Conservation (phyloP, 2,797 vertebrate genomes). For the Hemitrygon akajei region DNA sequence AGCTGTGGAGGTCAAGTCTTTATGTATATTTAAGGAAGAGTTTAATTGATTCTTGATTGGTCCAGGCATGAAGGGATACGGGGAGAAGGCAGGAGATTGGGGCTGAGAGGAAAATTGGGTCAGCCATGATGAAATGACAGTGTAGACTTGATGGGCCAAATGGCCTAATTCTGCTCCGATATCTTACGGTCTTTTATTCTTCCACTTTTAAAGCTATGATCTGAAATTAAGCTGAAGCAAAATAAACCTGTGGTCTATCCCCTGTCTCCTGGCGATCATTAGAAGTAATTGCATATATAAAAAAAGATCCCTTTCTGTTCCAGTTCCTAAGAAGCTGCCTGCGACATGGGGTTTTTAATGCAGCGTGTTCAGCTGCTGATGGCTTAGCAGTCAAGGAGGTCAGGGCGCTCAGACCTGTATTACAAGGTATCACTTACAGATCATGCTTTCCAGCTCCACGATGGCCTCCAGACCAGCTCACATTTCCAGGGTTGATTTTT, state of each 20-base stretch:
- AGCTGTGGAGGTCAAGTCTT: no score
- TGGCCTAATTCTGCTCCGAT: no score
- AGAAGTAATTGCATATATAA: slow-evolving; percentile 6
- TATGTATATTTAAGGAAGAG: no score
- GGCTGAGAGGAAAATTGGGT: no score
- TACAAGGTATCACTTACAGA: slow-evolving; percentile 55
- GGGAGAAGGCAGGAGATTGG: no score
- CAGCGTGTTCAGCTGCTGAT: slow-evolving; percentile 51
- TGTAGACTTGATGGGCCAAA: no score
- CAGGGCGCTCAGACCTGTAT: slow-evolving; percentile 50
- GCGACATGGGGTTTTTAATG: slow-evolving; percentile 18
- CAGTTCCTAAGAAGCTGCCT: not conserved
- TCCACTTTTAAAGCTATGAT: not conserved
- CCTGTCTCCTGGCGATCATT: not conserved
- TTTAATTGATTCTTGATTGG: no score
- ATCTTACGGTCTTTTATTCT: not conserved
- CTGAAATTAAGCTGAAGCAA: slow-evolving; percentile 2
- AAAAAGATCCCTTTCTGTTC: slow-evolving; percentile 30
- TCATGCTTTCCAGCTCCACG: slow-evolving; percentile 48
- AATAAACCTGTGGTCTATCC: not conserved
- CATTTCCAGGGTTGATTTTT: slow-evolving; percentile 25
- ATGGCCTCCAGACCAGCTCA: slow-evolving; percentile 26
- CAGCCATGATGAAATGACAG: no score
- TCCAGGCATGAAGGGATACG: no score
- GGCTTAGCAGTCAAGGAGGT: slow-evolving; percentile 52